Conservation (phyloP, 2,797 vertebrate species). For the Lepidocolaptes lacrymiger region DNA sequence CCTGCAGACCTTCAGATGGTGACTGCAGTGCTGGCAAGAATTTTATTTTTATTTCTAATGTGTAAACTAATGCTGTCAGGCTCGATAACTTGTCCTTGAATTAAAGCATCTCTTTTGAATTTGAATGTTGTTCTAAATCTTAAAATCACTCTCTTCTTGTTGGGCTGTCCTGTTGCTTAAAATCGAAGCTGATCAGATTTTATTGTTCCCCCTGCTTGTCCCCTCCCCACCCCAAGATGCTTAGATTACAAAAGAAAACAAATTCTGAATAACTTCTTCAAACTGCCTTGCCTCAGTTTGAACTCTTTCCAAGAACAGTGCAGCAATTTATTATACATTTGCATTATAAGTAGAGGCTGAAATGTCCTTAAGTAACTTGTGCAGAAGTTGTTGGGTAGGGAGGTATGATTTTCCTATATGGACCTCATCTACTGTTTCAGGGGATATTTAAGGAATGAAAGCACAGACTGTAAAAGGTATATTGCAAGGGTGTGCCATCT, state of each 20-base stretch:
- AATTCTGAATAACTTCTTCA: not conserved
- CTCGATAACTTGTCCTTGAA: not conserved
- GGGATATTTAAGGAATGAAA: not conserved
- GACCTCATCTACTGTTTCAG: not conserved
- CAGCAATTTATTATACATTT: constrained; percentile 34
- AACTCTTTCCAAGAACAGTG: constrained; percentile 33
- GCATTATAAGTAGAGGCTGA: constrained; percentile 11
- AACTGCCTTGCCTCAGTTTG: not conserved
- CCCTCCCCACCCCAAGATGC: not conserved
- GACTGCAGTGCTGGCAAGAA: not conserved
- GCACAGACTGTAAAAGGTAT: not conserved
- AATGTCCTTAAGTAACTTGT: constrained; percentile 49
- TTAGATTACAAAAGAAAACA: not conserved
- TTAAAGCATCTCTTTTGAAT: not conserved
- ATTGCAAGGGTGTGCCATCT: constrained; percentile 51
- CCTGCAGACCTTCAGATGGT: not conserved
- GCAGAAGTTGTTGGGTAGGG: not conserved
- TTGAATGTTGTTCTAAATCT: not conserved
- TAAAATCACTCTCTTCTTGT: not conserved
- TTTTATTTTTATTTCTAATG: constrained; percentile 15
- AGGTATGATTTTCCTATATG: not conserved
- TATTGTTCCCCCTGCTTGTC: not conserved
- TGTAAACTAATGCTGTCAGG: not conserved
- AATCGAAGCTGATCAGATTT: not conserved
- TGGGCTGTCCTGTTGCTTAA: not conserved